Conservation (phyloP, 2,888 invertebrate genomes). For the Drosophila falleni region DNA sequence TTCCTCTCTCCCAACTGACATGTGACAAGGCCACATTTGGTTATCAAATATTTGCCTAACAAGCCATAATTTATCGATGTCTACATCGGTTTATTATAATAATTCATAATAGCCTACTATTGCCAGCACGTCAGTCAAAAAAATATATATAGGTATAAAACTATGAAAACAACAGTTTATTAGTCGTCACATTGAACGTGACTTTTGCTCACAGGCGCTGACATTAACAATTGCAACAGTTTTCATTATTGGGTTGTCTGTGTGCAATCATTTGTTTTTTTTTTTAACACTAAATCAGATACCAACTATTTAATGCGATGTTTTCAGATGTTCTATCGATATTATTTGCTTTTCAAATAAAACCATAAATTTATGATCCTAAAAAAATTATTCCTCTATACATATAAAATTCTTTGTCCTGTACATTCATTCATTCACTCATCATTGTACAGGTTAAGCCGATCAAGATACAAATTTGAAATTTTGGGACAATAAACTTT, state of each 20-base stretch:
- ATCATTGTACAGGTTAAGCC: too few species aligned
- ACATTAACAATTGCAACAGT: constrained; percentile 48
- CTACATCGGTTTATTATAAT: constrained; percentile 38
- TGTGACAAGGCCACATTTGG: constrained; percentile 58
- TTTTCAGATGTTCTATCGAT: constrained; percentile 1
- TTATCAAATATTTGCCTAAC: constrained; percentile 50
- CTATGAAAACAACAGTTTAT: constrained; percentile 20
- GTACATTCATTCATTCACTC: too few species aligned
- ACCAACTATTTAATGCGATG: constrained; percentile 12
- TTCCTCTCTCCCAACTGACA: constrained; percentile 13
- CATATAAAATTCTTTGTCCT: too few species aligned
- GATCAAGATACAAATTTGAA: too few species aligned
- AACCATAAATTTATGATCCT: too few species aligned
- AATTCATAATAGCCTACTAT: constrained; percentile 33
- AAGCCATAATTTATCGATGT: constrained; percentile 53
- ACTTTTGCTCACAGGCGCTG: constrained; percentile 42
- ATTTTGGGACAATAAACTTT: too few species aligned
- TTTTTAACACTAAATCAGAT: constrained; percentile 2
- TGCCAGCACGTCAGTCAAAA: constrained; percentile 32
- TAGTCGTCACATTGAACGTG: constrained; percentile 61
- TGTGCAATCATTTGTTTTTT: constrained; percentile 30
- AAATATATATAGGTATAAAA: constrained; percentile 18
- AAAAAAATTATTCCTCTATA: too few species aligned
- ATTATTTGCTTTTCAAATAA: too few species aligned
- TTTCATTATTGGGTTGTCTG: constrained; percentile 34